phyloP scores from a whole-genome alignment of 2,113 vertebrate genomes.

The Xenotilapia leptura region DNA sequence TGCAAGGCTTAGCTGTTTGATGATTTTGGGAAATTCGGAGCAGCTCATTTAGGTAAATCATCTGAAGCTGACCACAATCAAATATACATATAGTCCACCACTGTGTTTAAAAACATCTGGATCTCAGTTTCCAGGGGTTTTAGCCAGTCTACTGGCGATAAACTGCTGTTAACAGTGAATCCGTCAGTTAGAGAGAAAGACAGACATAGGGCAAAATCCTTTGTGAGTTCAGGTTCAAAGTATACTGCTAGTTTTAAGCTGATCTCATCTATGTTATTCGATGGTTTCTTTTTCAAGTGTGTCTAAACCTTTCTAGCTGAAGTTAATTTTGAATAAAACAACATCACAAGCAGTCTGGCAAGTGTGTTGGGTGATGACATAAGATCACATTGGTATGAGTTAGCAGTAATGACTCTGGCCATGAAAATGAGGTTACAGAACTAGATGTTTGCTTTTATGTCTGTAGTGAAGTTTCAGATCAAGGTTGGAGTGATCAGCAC shows the following conservation, averaged over 20 bases:
- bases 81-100: neutral
- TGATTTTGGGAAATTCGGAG: slow-evolving; percentile 14
- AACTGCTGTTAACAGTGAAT: neutral
- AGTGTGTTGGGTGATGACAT: neutral
- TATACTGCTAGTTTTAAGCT: neutral
- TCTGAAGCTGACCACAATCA: slow-evolving; percentile 39
- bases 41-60: slow-evolving; percentile 11
- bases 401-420: neutral
- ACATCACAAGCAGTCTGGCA: neutral
- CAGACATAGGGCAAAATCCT: neutral
- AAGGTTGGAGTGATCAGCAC: neutral
- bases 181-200: neutral
- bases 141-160: neutral
- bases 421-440: neutral
- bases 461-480: neutral
- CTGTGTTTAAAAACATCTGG: neutral
- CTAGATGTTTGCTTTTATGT: neutral
- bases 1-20: neutral
- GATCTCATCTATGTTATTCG: neutral
- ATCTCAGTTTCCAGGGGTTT: slow-evolving; percentile 19
- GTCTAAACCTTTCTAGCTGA: neutral
- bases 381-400: too few relatives aligned
- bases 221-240: neutral
- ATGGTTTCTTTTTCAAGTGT: neutral
- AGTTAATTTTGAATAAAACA: neutral